phyloP scores from a whole-genome alignment of 2,888 invertebrate species.

The Drosophila leonis region DNA sequence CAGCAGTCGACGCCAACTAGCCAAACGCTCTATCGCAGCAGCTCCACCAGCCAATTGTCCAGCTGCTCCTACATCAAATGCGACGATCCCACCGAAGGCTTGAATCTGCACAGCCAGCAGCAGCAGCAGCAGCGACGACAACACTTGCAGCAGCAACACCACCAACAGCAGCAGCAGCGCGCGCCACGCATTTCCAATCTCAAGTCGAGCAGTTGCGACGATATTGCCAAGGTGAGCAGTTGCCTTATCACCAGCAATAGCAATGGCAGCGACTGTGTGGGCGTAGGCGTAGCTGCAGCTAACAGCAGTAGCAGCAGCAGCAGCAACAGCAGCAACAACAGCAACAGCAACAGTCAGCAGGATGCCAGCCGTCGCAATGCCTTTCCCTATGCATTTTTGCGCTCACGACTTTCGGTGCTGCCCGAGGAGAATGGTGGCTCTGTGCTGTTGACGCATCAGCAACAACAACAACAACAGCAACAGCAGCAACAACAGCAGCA shows the following conservation, averaged over 20 bases:
- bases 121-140: conserved; percentile 45
- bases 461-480: conserved; percentile 37
- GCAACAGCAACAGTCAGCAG: conserved; percentile 36
- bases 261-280: conserved; percentile 47
- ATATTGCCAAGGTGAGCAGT: conserved; percentile 88
- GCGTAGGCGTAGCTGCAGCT: neutral
- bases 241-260: conserved; percentile 70
- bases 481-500: conserved; percentile 37
- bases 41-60: conserved; percentile 91
- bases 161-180: conserved; percentile 53
- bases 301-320: neutral
- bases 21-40: conserved; percentile 89
- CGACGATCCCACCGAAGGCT: conserved; percentile 92
- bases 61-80: conserved; percentile 90
- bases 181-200: conserved; percentile 76
- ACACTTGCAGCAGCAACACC: conserved; percentile 49
- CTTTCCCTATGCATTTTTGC: conserved; percentile 92
- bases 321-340: neutral
- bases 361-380: conserved; percentile 88
- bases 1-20: conserved; percentile 62
- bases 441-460: conserved; percentile 84
- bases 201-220: conserved; percentile 91
- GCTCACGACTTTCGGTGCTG: conserved; percentile 91
- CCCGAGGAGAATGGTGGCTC: conserved; percentile 90
- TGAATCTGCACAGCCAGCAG: conserved; percentile 86